phyloP scores from a whole-genome alignment of 2,113 vertebrate species.

The Neomonachus schauinslandi region DNA sequence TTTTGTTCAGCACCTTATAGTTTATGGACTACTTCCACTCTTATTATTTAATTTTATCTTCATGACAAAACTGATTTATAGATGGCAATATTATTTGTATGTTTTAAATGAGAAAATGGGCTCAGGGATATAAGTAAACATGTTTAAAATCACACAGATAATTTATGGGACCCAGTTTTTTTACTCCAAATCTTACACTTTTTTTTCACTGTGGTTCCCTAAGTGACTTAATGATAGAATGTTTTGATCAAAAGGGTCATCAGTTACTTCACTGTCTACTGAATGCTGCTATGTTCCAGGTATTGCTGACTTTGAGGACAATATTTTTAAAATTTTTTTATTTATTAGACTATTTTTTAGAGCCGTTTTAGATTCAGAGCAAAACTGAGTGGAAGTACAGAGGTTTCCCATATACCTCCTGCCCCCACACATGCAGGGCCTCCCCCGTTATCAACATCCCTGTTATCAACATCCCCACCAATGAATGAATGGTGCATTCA shows the following conservation, averaged over 20 bases:
- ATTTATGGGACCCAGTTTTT: background rate
- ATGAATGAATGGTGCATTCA: background rate
- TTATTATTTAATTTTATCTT: background rate
- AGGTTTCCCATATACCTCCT: background rate
- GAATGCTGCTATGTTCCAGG: background rate
- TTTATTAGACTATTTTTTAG: background rate
- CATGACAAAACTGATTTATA: background rate
- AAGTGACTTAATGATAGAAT: background rate
- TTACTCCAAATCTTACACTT: background rate
- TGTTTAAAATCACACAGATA: background rate
- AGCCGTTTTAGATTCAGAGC: background rate
- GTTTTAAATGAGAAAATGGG: slow-evolving; percentile 25
- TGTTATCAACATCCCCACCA: background rate
- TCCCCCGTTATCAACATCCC: background rate
- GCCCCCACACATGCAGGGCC: no score
- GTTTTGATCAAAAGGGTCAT: background rate
- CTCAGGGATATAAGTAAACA: slow-evolving; percentile 3
- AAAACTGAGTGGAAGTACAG: background rate
- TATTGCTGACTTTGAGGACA: background rate
- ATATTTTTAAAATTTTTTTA: background rate
- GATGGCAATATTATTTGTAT: background rate
- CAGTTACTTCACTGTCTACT: background rate
- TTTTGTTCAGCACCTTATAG: background rate
- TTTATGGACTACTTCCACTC: background rate
- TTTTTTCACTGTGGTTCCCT: background rate